Evolutionary conservation across 2,888 invertebrate genomes (phyloP).

Genomic region (Hemistola chrysoprasaria): DNA sequence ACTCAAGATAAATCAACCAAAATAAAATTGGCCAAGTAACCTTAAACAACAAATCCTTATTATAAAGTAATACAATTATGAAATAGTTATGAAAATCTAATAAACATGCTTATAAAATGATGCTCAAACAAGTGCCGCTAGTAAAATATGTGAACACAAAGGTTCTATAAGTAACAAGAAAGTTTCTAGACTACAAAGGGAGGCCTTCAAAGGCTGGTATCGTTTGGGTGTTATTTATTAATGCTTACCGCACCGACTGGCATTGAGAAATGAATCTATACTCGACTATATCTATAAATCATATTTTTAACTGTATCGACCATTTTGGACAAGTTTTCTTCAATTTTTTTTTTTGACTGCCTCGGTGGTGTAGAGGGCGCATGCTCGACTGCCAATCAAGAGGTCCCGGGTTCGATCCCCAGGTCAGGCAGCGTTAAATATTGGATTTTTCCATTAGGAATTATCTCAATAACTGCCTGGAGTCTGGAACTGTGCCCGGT

Average conservation of each 20-base stretch:
- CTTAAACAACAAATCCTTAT: too few relatives aligned
- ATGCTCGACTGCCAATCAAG: too few relatives aligned
- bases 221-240: slow-evolving; percentile 10
- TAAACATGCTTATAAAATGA: slow-evolving; percentile 11
- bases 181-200: slow-evolving; percentile 15
- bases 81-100: slow-evolving; percentile 5
- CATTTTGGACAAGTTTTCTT: background rate
- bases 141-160: slow-evolving; percentile 17
- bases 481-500: too few relatives aligned
- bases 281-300: slow-evolving; percentile 3
- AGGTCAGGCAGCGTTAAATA: too few relatives aligned
- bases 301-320: slow-evolving; percentile 3
- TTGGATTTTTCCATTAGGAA: too few relatives aligned
- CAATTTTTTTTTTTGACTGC: too few relatives aligned
- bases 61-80: too few relatives aligned
- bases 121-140: slow-evolving; percentile 6
- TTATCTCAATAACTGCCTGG: too few relatives aligned
- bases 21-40: too few relatives aligned
- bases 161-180: slow-evolving; percentile 10
- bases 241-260: slow-evolving; percentile 4
- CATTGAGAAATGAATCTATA: slow-evolving; percentile 6
- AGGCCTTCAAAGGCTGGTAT: slow-evolving; percentile 3
- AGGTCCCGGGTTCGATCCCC: too few relatives aligned
- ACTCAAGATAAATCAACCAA: too few relatives aligned
- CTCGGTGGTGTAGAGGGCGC: too few relatives aligned